phyloP scores from a whole-genome alignment of 2,113 vertebrate genomes.

The Aptenodytes forsteri region DNA sequence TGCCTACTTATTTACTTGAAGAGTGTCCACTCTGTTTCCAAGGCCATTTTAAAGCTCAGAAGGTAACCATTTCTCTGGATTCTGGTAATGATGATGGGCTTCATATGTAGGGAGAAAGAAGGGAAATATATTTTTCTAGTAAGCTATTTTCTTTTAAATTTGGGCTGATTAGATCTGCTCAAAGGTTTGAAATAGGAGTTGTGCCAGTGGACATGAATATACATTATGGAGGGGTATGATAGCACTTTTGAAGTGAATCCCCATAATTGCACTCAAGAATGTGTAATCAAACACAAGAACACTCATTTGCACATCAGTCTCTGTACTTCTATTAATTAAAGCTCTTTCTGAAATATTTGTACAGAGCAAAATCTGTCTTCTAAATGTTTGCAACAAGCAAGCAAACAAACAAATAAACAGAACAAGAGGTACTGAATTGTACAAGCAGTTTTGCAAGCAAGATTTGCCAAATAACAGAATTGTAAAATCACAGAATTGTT shows the following conservation, averaged over 20 bases:
- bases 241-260: conserved; percentile 38
- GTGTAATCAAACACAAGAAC: conserved; percentile 48
- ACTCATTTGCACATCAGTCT: conserved; percentile 42
- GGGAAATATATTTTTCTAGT: neutral
- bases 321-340: conserved; percentile 57
- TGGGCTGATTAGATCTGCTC: neutral
- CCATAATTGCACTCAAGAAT: conserved; percentile 46
- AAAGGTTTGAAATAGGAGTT: conserved; percentile 6
- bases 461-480: neutral
- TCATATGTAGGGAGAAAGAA: neutral
- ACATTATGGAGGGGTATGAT: neutral
- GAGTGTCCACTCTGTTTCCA: neutral
- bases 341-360: conserved; percentile 22
- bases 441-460: neutral
- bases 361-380: conserved; percentile 13
- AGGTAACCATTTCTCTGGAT: neutral
- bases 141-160: neutral
- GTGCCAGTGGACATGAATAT: conserved; percentile 27
- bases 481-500: neutral
- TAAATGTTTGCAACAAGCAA: conserved; percentile 14
- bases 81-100: neutral
- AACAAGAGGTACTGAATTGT: neutral
- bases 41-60: neutral
- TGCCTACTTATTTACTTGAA: neutral
- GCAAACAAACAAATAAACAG: conserved; percentile 12